A percentile compares a stretch with the other conserved stretches of the same genome.
These are phyloP conservation scores for Xanthorhoe spadicearia DNA, from an alignment of 2,888 invertebrate species.

Conservation along the genomic window DNA sequence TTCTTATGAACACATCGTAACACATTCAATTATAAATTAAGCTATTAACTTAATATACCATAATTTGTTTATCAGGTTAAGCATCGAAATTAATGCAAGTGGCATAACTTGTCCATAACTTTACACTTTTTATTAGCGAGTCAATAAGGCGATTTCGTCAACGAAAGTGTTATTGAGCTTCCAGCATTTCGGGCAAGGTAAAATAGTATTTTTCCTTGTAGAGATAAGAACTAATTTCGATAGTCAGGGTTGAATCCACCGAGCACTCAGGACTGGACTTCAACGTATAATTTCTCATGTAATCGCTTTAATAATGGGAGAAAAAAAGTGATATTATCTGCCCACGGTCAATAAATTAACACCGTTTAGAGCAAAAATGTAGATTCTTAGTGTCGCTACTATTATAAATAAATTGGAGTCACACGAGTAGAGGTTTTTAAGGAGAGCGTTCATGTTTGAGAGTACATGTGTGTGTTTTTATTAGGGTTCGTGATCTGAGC, in stretches of 20 bases:
- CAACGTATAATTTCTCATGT: conserved; percentile 84
- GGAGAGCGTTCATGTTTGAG: conserved; percentile 66
- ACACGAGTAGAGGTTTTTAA: conserved; percentile 66
- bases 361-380: conserved; percentile 85
- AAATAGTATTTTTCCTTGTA: conserved; percentile 48
- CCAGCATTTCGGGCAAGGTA: conserved; percentile 43
- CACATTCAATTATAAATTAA: conserved; percentile 84
- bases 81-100: conserved; percentile 85
- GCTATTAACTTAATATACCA: conserved; percentile 83
- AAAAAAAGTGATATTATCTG: conserved; percentile 84
- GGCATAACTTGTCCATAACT: conserved; percentile 84
- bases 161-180: conserved; percentile 71
- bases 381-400: conserved; percentile 83
- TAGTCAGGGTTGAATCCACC: conserved; percentile 49
- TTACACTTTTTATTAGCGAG: conserved; percentile 83
- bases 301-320: conserved; percentile 84
- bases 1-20: conserved; percentile 77
- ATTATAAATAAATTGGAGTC: conserved; percentile 80
- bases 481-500: conserved; percentile 84
- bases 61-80: conserved; percentile 85
- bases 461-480: conserved; percentile 78
- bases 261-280: conserved; percentile 71
- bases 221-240: conserved; percentile 53
- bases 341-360: conserved; percentile 85
- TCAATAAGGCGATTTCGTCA: conserved; percentile 81